Conservation (phyloP, 2,797 vertebrate species). For the Nannoperca obscura region DNA sequence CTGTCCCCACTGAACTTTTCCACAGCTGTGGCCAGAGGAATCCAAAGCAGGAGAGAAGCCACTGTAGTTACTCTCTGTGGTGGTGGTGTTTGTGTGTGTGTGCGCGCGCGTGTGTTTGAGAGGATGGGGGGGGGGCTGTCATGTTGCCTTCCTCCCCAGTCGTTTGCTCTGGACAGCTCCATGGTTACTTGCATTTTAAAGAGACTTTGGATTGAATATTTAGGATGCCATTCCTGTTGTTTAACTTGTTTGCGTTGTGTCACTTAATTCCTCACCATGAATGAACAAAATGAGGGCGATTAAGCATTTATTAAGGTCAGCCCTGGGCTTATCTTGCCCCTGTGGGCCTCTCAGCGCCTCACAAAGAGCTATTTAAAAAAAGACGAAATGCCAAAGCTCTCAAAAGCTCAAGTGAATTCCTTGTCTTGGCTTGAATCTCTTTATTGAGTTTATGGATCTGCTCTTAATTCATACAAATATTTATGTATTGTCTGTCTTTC, state of each 20-base stretch:
- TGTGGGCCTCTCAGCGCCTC: conserved; percentile 59
- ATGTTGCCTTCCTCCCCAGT: conserved; percentile 76
- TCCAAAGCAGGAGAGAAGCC: conserved; percentile 65
- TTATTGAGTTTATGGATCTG: conserved; percentile 44
- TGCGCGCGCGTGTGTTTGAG: conserved; percentile 28
- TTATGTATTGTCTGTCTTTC: conserved; percentile 22
- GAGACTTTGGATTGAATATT: conserved; percentile 74
- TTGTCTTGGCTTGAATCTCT: conserved; percentile 53
- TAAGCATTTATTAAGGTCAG: conserved; percentile 82
- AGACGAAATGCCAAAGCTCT: conserved; percentile 47
- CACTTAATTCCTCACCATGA: conserved; percentile 73
- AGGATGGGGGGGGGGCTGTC: conserved; percentile 53
- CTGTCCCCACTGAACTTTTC: conserved; percentile 71
- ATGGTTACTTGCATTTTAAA: conserved; percentile 81
- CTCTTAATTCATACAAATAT: conserved; percentile 50
- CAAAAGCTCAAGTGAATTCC: conserved; percentile 52
- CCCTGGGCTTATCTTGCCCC: conserved; percentile 66
- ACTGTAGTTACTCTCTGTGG: conserved; percentile 59
- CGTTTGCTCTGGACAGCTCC: conserved; percentile 76
- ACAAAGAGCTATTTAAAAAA: conserved; percentile 69
- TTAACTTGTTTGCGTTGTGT: conserved; percentile 79
- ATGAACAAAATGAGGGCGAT: conserved; percentile 79
- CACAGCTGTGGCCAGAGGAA: conserved; percentile 80
- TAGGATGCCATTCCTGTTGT: conserved; percentile 82
- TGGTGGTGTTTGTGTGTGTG: conserved; percentile 31